Base-by-base conservation (phyloP, 2,797 vertebrate species). In the Tolypeutes matacus region DNA sequence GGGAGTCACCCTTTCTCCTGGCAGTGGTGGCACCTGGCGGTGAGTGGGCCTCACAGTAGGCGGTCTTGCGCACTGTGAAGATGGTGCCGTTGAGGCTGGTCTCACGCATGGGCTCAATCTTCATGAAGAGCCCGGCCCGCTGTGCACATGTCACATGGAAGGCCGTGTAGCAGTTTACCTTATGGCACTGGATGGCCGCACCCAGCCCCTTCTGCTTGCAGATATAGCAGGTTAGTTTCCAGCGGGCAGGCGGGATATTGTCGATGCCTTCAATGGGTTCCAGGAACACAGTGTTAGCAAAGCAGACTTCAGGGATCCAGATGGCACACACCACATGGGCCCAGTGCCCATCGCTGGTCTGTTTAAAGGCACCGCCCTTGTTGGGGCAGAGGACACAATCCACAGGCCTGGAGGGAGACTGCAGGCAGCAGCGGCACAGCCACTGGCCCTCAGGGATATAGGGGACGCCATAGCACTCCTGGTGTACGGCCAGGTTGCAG, bases 301-400 rank as follows among this genome's bases (percentile, higher is more conserved):
- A 99, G 97, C 99, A 99, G 96, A 99, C 99, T 97, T 99, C 99
- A 2, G 99, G 99, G 97, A 99, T 99, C 99, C 99, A 99, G 98
- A 99, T 99, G 98, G 99, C 99, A 97, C 99, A 99, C 93, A 99
- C 99, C 65, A 99, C 99, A 0, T 99, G 99, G n/a, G 99, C 99
- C 99, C 99, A 99, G 86, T 98, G 99, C 62, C 99, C 99, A 39
- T 99, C 99, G 0, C 99, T 99, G 65, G 99, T 99, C 98, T 99
- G 99, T 98, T 99, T 99, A 98, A 99, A 99, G 97, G 99, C 99
- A 94, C 99, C 99, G 78, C 99, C 99, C 96, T 99, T 99, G 98
- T 99, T 99, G 7, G 99, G 99, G 97, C 99, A 99, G 82, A 99
- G 99, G 82, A 99, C 99, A 87, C 99, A 99, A 98, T 99, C 99